Conservation (phyloP, 2,797 vertebrate genomes). For the Choloepus didactylus region DNA sequence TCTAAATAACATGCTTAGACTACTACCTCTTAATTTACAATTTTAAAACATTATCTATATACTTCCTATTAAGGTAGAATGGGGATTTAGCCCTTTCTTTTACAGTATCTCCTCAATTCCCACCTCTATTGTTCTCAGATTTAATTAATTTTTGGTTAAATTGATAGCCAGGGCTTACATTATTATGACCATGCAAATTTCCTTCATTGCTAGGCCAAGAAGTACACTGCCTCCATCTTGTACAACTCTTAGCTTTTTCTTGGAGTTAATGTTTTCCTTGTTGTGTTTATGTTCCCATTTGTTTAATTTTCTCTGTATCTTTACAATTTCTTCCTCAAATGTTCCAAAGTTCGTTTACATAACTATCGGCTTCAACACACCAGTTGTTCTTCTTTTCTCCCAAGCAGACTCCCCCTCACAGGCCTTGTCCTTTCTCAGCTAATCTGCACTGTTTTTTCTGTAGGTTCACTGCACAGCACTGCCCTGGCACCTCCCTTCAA, state of each 20-base stretch:
- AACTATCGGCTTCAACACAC: not conserved
- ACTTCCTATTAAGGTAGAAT: not conserved
- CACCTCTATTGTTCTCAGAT: not conserved
- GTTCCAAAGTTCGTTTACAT: not conserved
- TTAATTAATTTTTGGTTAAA: not conserved
- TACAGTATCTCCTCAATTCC: not conserved
- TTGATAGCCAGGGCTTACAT: not conserved
- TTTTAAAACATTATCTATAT: not conserved
- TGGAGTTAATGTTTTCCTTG: not conserved
- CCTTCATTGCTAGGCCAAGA: not conserved
- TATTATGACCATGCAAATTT: not conserved
- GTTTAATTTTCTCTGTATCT: conserved; percentile 2
- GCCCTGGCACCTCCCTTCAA: not conserved
- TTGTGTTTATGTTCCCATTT: not conserved
- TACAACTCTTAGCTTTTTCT: not conserved
- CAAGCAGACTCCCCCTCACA: not conserved
- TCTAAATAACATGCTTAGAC: not conserved
- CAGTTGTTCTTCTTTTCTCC: not conserved
- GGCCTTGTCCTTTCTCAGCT: not conserved
- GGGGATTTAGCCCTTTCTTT: not conserved
- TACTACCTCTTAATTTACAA: not conserved
- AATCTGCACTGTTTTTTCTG: not conserved
- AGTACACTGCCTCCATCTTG: not conserved
- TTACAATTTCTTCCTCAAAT: not conserved
- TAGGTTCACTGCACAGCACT: not conserved